A percentile compares a stretch with the other conserved stretches of the same genome.
These are phyloP conservation scores for Cisticola juncidis DNA, from an alignment of 2,113 vertebrate genomes.

Conservation along the genomic window DNA sequence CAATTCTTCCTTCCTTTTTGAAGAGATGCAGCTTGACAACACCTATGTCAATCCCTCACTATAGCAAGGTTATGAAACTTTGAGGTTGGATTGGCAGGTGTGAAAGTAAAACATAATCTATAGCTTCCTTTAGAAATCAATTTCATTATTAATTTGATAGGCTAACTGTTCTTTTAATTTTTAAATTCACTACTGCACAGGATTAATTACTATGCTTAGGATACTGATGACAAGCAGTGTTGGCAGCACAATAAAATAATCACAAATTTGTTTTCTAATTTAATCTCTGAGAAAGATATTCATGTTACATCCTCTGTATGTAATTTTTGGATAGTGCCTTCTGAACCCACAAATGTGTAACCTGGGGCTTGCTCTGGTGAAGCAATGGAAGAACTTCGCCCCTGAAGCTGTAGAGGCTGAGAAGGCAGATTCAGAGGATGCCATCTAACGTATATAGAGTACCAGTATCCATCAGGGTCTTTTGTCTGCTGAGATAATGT, in stretches of 20 bases:
- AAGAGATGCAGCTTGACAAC: background rate
- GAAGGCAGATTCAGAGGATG: background rate
- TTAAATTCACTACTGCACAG: background rate
- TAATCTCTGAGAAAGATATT: background rate
- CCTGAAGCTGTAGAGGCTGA: background rate
- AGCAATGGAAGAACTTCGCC: background rate
- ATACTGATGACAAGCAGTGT: background rate
- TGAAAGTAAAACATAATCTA: background rate
- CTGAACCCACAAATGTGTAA: background rate
- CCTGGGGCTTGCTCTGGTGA: background rate
- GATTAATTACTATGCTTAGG: background rate
- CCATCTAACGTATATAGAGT: background rate
- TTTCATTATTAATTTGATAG: background rate
- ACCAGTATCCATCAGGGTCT: background rate
- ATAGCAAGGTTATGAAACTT: background rate
- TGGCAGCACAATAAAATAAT: background rate
- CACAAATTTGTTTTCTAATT: background rate
- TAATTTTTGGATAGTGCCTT: background rate
- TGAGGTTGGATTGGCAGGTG: background rate
- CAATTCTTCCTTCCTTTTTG: background rate
- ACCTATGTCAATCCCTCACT: background rate
- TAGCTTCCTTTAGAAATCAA: background rate
- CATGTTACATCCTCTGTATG: background rate
- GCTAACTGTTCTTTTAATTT: background rate
- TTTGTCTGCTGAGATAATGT: background rate